Conservation (phyloP, 2,888 invertebrate species). For the Eilema caniola region DNA sequence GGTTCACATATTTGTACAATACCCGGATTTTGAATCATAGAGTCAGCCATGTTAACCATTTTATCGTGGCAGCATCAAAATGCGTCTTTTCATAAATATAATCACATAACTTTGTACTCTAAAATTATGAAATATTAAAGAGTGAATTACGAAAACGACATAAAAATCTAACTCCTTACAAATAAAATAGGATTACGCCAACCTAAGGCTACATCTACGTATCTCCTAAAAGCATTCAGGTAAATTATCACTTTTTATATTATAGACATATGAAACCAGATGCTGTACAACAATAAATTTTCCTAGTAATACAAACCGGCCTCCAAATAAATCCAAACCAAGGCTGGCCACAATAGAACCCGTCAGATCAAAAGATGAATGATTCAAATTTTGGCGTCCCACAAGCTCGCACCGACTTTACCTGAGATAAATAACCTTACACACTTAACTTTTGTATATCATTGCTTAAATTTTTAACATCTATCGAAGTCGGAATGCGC, state of each 20-base stretch:
- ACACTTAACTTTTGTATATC: slow-evolving; percentile 46
- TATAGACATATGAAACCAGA: slow-evolving; percentile 40
- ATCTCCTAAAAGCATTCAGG: slow-evolving; percentile 43
- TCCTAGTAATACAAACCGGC: slow-evolving; percentile 52
- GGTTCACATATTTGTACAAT: neutral
- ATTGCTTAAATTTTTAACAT: slow-evolving; percentile 44
- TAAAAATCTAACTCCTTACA: slow-evolving; percentile 4
- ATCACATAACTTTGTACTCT: neutral
- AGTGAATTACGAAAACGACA: slow-evolving; percentile 1
- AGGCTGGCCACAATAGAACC: slow-evolving; percentile 76
- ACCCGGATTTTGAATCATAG: neutral
- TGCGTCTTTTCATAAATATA: neutral
- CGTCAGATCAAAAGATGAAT: slow-evolving; percentile 86
- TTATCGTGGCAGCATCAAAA: neutral
- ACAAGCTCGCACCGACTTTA: slow-evolving; percentile 58
- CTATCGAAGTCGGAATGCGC: slow-evolving; percentile 53
- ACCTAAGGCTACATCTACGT: slow-evolving; percentile 25
- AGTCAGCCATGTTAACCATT: neutral
- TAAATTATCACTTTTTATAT: slow-evolving; percentile 40
- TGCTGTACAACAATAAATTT: slow-evolving; percentile 62
- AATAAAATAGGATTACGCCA: slow-evolving; percentile 21
- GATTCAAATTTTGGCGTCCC: slow-evolving; percentile 77
- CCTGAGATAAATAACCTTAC: slow-evolving; percentile 70
- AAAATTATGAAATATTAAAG: slow-evolving; percentile 9
- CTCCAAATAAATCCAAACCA: slow-evolving; percentile 64